A percentile compares a stretch with the other conserved stretches of the same genome.
Evolutionary conservation across 2,113 vertebrate species (phyloP).

Genomic region (Pao palembangensis): DNA sequence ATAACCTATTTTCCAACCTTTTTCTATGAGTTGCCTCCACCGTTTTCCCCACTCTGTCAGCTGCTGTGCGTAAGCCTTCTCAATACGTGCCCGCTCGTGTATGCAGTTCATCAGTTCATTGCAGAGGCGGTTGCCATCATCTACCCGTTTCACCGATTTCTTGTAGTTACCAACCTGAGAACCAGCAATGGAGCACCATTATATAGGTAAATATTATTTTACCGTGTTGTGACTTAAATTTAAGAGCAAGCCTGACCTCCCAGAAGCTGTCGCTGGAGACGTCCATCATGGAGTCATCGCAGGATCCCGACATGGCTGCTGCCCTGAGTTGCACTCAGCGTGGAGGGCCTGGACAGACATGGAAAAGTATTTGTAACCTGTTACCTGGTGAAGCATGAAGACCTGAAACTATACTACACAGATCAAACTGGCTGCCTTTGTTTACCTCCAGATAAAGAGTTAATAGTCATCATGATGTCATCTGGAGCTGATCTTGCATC

Average conservation of each 20-base stretch:
- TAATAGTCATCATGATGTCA: too few species aligned
- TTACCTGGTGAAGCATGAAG: neutral
- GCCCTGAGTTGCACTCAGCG: constrained; percentile 44
- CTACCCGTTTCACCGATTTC: constrained; percentile 88
- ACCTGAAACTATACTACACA: too few species aligned
- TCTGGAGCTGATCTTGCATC: too few species aligned
- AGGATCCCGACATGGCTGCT: constrained; percentile 87
- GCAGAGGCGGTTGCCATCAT: constrained; percentile 92
- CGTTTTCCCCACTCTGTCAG: constrained; percentile 95
- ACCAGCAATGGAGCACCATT: constrained; percentile 5
- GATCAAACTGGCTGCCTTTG: too few species aligned
- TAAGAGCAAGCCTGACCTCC: constrained; percentile 80
- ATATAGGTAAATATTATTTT: neutral
- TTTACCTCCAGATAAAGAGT: too few species aligned
- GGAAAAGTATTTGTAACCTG: neutral
- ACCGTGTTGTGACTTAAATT: neutral
- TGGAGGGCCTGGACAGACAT: constrained; percentile 36
- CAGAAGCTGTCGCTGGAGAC: constrained; percentile 98
- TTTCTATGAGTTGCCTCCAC: constrained; percentile 93
- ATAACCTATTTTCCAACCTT: constrained; percentile 73
- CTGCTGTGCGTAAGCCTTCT: constrained; percentile 92
- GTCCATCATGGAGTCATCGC: constrained; percentile 87
- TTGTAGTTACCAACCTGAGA: constrained; percentile 94
- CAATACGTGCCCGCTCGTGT: constrained; percentile 92
- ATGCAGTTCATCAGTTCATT: constrained; percentile 93